Conservation (phyloP, 2,113 vertebrate species). For the Neolamprologus sp. region DNA sequence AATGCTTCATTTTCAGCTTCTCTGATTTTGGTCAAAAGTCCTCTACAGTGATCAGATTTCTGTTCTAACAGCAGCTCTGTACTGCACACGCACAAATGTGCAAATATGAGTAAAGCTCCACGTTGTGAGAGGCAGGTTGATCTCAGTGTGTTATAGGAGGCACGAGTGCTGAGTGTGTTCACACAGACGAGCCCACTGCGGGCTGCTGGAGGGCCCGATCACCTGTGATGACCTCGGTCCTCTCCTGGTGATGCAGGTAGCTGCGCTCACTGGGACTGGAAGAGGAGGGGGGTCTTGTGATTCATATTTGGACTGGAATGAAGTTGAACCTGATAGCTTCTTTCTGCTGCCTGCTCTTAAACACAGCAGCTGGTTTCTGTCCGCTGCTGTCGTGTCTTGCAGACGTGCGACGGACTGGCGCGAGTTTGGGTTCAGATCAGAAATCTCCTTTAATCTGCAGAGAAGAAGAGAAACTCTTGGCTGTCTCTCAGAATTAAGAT, state of each 20-base stretch:
- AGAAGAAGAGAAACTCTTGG: not conserved
- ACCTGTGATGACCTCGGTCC: not conserved
- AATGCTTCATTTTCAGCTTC: not conserved
- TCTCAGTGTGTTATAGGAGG: not conserved
- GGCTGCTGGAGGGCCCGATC: not conserved
- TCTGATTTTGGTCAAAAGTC: not conserved
- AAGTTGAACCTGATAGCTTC: not conserved
- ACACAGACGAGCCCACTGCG: fast-evolving
- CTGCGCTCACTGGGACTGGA: not conserved
- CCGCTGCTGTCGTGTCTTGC: not conserved
- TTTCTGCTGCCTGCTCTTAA: not conserved
- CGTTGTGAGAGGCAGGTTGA: not conserved
- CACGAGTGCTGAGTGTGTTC: not conserved
- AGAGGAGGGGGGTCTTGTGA: not conserved
- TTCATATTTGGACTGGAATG: not conserved
- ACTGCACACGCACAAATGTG: not conserved
- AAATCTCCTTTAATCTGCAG: not conserved
- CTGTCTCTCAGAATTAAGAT: not conserved
- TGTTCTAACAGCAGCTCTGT: fast-evolving
- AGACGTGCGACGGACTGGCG: not conserved
- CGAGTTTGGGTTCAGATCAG: not conserved
- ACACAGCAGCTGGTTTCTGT: not conserved
- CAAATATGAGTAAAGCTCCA: not conserved
- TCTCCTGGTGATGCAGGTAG: not conserved
- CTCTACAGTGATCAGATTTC: not conserved